Percentiles rank a stretch among this genome's conserved stretches.
These are phyloP conservation scores for Scylla paramamosain DNA, from an alignment of 1,140 invertebrate genomes.

Conservation along the genomic window DNA sequence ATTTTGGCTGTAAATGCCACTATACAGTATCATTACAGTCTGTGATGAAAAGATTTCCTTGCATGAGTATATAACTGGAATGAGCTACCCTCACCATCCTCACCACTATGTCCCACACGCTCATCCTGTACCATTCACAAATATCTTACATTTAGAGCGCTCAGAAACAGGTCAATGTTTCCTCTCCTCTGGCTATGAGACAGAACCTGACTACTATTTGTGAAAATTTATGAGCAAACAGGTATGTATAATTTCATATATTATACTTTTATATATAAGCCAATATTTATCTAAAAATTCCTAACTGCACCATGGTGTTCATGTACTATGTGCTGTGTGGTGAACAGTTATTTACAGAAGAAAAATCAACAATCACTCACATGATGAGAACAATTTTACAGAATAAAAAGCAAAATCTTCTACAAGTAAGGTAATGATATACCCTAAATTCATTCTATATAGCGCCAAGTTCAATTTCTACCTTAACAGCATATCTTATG, in stretches of 20 bases:
- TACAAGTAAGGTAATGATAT: too few relatives aligned
- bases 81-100: not conserved
- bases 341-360: not conserved
- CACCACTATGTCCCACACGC: not conserved
- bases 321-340: not conserved
- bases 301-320: not conserved
- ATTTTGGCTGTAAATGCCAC: slow-evolving; percentile 27
- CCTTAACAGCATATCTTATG: not conserved
- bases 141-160: not conserved
- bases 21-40: not conserved
- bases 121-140: not conserved
- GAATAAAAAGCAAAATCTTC: not conserved
- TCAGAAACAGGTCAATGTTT: not conserved
- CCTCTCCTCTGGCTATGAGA: not conserved
- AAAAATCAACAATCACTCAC: not conserved
- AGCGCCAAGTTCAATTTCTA: not conserved
- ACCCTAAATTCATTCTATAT: not conserved
- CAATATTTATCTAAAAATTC: not conserved
- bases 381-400: not conserved
- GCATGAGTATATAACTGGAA: not conserved
- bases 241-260: slow-evolving; percentile 10
- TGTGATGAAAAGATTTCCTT: not conserved
- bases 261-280: not conserved
- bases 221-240: slow-evolving; percentile 2
- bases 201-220: not conserved